Base-by-base conservation (phyloP, 2,113 vertebrate genomes). In the Peromyscus leucopus region DNA sequence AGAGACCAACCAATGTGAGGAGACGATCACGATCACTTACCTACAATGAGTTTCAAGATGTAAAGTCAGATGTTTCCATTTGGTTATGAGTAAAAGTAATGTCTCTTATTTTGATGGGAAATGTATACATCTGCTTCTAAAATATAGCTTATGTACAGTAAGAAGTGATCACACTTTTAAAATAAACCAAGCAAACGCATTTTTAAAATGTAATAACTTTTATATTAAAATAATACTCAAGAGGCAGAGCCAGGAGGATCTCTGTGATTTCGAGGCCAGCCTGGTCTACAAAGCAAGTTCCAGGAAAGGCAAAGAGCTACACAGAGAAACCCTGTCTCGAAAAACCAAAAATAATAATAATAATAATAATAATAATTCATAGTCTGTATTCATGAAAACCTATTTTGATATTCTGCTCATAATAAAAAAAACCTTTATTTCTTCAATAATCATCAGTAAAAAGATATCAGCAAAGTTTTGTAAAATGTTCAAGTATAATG, bases 1-100 rank as follows among this genome's bases (percentile, higher is more conserved):
- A 98, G 0, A 96, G 96, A 39, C 96, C 96, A 7, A 98, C 96
- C 28, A 98, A 99, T 93, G 99, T 99, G 13, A 98, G 99, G 95
- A 99, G 99, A 91, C 98, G 99, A 95, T 99, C 99, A 0, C 99
- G 99, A 10, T 99, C 99, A 90, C 99, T 99, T 94, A 99, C 99
- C 0, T 99, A 99, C 97, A 99, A 97, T 28, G 99, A 99, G 11
- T 99, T 99, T 46, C 98, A 98, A 57, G 99, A 99, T 0, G 97
- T 98, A 5, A 97, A 98, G 2, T 98, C 98, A 24, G 98, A 98
- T 39, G 97, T 99, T 1, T 93, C 97, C 0, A 93, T 97, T 72
- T 99, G 99, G 99, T 98, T 99, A 79, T 98, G 94, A 96, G 79
- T 12, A 42, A 94, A 55, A 80, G 19, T n/a, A 31, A 6, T 24